Base-by-base conservation (phyloP, 2,797 vertebrate genomes). In the Sphaeramia orbicularis region DNA sequence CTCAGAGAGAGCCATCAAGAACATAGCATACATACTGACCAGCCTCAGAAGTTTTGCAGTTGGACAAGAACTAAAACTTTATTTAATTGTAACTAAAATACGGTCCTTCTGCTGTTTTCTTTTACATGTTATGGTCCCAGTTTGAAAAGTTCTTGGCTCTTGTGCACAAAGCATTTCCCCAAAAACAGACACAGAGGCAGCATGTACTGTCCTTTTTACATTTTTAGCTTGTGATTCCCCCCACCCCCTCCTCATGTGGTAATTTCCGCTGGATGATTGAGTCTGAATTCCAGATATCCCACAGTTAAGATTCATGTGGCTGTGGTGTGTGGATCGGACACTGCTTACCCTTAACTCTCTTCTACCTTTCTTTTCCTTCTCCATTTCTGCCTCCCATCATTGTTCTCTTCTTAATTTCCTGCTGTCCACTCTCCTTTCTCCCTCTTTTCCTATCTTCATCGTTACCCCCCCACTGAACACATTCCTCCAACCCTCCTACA, bases 281-380 rank as follows among this genome's bases (percentile, higher is more conserved):
- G 78, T 41, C 57, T 82, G 76, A 84, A 88, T 85, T 85, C 81
- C 84, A 80, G 79, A 85, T 84, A 83, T 82, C 79, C 84, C 84
- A 83, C 72, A 65, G 86, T 72, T 68, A 64, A 54, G 55, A 78
- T 79, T 85, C 80, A 76, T 80, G 74, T 43, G 56, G 68, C 75
- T 85, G 77, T 7, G 10, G 78, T 55, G 49, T 21, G 44, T 7
- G 67, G 44, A 47, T 52, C 53, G 56, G 71, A 76, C 58, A 36
- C 14, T 47, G 37, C 32, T 52, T 51, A 53, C 61, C 67, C 56
- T 58, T 16, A 11, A 1, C 32, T 16, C 56, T 45, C 45, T 57
- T 37, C 41, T 13, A 7, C 45, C 40, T 49, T 37, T 73, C 51
- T 53, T 54, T 12, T 32, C 14, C 53, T 32, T 16, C 43, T 27